Evolutionary conservation across 1,140 invertebrate genomes (phyloP).

Genomic region (Cydia strobilella): DNA sequence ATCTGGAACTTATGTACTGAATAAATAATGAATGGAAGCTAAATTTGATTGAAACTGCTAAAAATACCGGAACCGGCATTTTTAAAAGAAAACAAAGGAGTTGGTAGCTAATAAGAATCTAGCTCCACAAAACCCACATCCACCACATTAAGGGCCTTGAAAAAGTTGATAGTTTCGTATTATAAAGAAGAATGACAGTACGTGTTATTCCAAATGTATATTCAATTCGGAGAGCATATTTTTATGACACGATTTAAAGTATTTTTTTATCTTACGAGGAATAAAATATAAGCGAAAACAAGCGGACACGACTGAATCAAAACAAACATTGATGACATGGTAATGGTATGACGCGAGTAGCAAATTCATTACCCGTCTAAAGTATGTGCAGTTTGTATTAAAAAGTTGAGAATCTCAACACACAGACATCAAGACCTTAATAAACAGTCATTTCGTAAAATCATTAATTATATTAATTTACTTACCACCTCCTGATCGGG

Average conservation of each 20-base stretch:
- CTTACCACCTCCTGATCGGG: slow-evolving; percentile 86
- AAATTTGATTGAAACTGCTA: not conserved
- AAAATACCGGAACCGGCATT: not conserved
- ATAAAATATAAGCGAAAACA: slow-evolving; percentile 3
- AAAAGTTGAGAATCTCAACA: not conserved
- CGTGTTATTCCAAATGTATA: not conserved
- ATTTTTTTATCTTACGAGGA: not conserved
- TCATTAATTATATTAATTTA: slow-evolving; percentile 51
- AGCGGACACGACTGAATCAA: slow-evolving; percentile 55
- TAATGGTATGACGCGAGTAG: slow-evolving; percentile 50
- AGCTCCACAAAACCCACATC: not conserved
- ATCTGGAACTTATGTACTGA: not conserved
- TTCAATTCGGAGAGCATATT: not conserved
- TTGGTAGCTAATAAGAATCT: not conserved
- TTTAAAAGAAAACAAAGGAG: not conserved
- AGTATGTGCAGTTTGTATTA: not conserved
- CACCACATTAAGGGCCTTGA: not conserved
- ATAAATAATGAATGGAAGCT: not conserved
- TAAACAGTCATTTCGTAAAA: not conserved
- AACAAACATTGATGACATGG: slow-evolving; percentile 78
- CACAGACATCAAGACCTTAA: not conserved
- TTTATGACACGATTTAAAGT: not conserved
- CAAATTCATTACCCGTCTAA: slow-evolving; percentile 34
- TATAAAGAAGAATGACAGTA: not conserved
- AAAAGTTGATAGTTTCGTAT: not conserved